phyloP scores from a whole-genome alignment of 2,113 vertebrate genomes.

The Urocynchramus pylzowi region DNA sequence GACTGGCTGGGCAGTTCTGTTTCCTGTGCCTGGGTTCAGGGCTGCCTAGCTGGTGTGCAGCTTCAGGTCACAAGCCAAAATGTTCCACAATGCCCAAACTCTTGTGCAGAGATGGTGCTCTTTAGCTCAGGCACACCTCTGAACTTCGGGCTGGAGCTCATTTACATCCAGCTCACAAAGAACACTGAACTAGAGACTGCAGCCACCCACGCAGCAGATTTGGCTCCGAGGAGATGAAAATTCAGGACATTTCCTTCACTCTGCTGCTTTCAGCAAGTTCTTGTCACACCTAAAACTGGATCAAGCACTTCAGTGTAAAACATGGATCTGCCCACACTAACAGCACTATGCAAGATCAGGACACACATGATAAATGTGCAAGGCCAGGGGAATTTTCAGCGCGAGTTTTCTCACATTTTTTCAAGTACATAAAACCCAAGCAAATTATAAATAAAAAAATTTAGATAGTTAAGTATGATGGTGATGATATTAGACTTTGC shows the following conservation, averaged over 20 bases:
- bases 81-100: neutral
- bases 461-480: neutral
- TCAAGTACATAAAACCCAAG: neutral
- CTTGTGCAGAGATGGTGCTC: neutral
- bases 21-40: neutral
- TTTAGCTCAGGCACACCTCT: neutral
- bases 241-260: neutral
- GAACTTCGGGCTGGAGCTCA: neutral
- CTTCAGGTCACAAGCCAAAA: fast-evolving
- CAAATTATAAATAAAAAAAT: neutral
- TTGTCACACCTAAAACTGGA: neutral
- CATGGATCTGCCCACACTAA: neutral
- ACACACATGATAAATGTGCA: fast-evolving
- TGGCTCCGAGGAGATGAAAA: conserved; percentile 3
- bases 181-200: neutral
- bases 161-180: neutral
- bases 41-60: neutral
- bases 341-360: neutral
- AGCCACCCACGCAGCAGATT: neutral
- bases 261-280: neutral
- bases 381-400: neutral
- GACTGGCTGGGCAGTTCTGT: conserved; percentile 38
- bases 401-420: neutral
- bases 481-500: neutral
- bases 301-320: neutral